phyloP scores from a whole-genome alignment of 2,113 vertebrate species.

The Perccottus glenii region DNA sequence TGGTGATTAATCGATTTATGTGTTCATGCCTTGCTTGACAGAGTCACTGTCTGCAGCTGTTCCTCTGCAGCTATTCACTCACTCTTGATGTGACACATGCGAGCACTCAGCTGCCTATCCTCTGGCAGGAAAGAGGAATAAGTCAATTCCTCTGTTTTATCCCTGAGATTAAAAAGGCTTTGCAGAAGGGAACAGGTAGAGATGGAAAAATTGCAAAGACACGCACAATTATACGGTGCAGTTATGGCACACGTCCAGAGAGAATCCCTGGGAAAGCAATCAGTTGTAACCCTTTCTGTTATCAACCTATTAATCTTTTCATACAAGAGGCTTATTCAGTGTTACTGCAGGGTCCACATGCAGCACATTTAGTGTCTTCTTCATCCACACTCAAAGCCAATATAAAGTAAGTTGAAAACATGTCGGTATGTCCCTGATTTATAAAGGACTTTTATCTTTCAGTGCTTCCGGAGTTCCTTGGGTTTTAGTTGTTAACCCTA shows the following conservation, averaged over 20 bases:
- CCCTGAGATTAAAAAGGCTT: conserved; percentile 9
- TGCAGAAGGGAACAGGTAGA: background rate
- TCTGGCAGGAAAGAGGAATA: conserved; percentile 18
- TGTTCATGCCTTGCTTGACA: conserved; percentile 53
- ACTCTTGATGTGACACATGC: conserved; percentile 56
- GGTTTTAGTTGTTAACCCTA: no score
- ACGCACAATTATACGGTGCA: background rate
- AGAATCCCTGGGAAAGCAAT: conserved; percentile 49
- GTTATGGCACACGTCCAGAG: conserved; percentile 14
- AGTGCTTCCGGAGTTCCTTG: no score
- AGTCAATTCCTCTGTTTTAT: conserved; percentile 23
- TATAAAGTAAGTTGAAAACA: no score
- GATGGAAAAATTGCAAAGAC: background rate
- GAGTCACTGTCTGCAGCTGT: conserved; percentile 58
- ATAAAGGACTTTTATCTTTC: no score
- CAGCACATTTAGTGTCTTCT: conserved; percentile 39
- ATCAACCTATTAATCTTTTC: conserved; percentile 30
- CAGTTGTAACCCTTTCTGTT: conserved; percentile 31
- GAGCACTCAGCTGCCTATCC: conserved; percentile 28
- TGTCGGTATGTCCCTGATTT: no score
- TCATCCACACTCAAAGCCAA: conserved; percentile 25
- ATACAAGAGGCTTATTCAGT: conserved; percentile 19
- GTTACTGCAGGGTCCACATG: conserved; percentile 33
- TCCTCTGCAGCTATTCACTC: conserved; percentile 52
- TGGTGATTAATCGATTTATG: conserved; percentile 36